Conservation (phyloP, 2,113 vertebrate species). For the Caracal caracal region DNA sequence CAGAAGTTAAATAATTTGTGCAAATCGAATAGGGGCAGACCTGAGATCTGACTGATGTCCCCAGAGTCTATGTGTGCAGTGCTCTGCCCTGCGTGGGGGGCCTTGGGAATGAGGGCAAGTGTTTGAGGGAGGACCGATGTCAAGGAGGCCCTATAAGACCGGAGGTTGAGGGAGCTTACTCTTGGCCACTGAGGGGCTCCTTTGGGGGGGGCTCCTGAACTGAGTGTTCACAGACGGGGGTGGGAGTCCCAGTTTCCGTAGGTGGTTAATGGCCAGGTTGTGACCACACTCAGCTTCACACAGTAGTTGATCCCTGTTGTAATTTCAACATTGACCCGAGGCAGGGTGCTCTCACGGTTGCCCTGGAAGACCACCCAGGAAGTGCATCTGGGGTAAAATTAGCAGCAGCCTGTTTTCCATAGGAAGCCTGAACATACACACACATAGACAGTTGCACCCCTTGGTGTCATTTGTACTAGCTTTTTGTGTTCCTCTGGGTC, state of each 20-base stretch:
- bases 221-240: background rate
- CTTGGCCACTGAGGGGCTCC: background rate
- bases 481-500: background rate
- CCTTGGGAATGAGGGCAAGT: background rate
- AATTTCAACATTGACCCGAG: background rate
- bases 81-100: background rate
- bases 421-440: background rate
- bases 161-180: background rate
- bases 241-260: background rate
- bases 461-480: background rate
- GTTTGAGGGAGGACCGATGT: background rate
- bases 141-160: background rate
- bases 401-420: background rate
- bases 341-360: background rate
- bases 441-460: too few relatives aligned
- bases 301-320: background rate
- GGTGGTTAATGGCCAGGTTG: background rate
- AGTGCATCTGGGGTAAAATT: background rate
- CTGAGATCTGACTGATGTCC: background rate
- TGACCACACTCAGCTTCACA: background rate
- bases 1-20: background rate
- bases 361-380: constrained; percentile 26
- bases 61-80: background rate
- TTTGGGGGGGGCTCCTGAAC: background rate
- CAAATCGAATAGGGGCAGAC: background rate